Conservation (phyloP, 2,113 vertebrate genomes). For the Eretmodus cyanostictus region DNA sequence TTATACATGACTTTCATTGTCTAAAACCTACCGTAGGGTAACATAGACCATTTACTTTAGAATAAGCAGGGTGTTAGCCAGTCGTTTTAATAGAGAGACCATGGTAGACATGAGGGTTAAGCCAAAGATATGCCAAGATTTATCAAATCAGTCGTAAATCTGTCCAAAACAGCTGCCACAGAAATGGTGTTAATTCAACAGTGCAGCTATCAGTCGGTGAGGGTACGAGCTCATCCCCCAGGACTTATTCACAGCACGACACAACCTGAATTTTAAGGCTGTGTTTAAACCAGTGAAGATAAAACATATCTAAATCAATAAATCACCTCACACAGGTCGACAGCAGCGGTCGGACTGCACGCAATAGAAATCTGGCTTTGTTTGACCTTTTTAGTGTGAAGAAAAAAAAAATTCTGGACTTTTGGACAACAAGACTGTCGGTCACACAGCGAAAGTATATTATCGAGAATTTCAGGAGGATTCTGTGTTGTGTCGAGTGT, state of each 20-base stretch:
- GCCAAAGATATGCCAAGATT: fast-evolving
- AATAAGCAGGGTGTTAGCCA: background rate
- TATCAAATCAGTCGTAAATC: background rate
- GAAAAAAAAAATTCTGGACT: background rate
- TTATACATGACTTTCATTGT: background rate
- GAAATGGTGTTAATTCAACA: background rate
- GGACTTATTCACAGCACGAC: background rate
- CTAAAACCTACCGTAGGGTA: background rate
- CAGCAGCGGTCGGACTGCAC: background rate
- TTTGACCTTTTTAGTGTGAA: background rate
- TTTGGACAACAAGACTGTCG: background rate
- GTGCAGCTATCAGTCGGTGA: background rate
- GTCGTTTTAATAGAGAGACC: background rate
- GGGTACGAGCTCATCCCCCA: background rate
- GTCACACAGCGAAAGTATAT: background rate
- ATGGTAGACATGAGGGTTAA: background rate
- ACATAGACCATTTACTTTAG: background rate
- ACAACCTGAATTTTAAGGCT: background rate
- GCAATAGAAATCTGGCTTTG: background rate
- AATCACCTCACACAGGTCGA: background rate
- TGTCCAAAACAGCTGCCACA: background rate
- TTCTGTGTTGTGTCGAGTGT: background rate
- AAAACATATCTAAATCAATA: background rate
- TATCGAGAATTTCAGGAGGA: background rate
- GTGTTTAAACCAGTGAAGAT: background rate